Conservation (phyloP, 2,797 vertebrate species). For the Psittacula echo region DNA sequence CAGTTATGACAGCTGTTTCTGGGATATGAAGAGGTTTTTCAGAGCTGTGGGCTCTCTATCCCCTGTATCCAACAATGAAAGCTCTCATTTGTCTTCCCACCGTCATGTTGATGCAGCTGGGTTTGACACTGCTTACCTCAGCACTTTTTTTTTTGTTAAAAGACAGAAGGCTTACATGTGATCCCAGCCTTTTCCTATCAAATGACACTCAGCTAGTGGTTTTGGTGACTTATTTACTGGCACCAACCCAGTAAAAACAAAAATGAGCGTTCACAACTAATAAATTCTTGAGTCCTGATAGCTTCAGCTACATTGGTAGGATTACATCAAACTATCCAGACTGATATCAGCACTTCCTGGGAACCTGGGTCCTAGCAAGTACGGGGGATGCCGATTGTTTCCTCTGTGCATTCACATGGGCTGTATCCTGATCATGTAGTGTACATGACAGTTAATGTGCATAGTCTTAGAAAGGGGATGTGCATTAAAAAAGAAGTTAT, state of each 20-base stretch:
- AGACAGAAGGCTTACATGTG: conserved; percentile 83
- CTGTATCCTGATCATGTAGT: background rate
- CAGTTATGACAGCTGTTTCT: conserved; percentile 73
- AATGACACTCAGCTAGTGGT: conserved; percentile 80
- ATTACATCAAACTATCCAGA: conserved; percentile 67
- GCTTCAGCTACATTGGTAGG: conserved; percentile 59
- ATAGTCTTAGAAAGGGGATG: background rate
- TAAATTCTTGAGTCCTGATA: conserved; percentile 76
- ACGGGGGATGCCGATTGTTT: background rate
- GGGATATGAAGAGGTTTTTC: conserved; percentile 69
- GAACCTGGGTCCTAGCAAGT: conserved; percentile 44
- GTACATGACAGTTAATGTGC: background rate
- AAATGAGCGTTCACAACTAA: conserved; percentile 79
- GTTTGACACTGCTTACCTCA: conserved; percentile 81
- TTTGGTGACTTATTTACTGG: conserved; percentile 84
- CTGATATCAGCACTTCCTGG: conserved; percentile 52
- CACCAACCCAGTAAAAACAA: conserved; percentile 79
- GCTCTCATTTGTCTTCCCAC: conserved; percentile 80
- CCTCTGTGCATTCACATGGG: background rate
- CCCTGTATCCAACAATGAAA: conserved; percentile 78
- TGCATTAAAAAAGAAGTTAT: background rate
- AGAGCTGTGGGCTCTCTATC: conserved; percentile 63
- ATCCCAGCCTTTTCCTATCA: conserved; percentile 84
- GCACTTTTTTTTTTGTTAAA: conserved; percentile 72
- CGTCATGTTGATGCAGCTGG: conserved; percentile 84